Conservation (phyloP, 2,113 vertebrate species). For the Petroica traversi region DNA sequence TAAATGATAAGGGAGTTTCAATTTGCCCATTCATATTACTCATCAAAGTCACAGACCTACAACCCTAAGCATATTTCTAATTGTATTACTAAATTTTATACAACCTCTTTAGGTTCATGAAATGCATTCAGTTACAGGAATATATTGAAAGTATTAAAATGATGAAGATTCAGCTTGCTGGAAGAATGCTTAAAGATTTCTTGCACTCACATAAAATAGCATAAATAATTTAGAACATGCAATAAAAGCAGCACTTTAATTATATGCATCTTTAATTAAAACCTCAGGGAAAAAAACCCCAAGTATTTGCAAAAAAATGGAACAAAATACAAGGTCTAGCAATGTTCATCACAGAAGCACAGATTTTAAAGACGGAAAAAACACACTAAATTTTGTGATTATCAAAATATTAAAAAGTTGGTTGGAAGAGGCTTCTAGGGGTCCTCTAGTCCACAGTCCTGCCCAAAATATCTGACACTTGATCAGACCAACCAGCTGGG, state of each 20-base stretch:
- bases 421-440: neutral
- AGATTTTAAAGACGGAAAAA: neutral
- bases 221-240: neutral
- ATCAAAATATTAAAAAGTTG: accelerated
- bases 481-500: neutral
- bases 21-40: neutral
- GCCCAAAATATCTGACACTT: neutral
- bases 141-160: neutral
- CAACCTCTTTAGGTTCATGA: neutral
- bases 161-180: neutral
- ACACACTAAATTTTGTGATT: neutral
- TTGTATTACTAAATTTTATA: neutral
- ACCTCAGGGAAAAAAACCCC: neutral
- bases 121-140: neutral
- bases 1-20: neutral
- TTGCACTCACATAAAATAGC: neutral
- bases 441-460: neutral
- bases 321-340: neutral
- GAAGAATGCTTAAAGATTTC: neutral
- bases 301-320: neutral
- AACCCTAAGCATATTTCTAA: neutral
- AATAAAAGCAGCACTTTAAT: neutral
- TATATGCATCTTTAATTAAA: neutral
- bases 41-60: neutral
- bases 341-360: neutral